A percentile compares a stretch with the other conserved stretches of the same genome.
Evolutionary conservation across 2,888 invertebrate genomes (phyloP).

Genomic region (Melieria picta): DNA sequence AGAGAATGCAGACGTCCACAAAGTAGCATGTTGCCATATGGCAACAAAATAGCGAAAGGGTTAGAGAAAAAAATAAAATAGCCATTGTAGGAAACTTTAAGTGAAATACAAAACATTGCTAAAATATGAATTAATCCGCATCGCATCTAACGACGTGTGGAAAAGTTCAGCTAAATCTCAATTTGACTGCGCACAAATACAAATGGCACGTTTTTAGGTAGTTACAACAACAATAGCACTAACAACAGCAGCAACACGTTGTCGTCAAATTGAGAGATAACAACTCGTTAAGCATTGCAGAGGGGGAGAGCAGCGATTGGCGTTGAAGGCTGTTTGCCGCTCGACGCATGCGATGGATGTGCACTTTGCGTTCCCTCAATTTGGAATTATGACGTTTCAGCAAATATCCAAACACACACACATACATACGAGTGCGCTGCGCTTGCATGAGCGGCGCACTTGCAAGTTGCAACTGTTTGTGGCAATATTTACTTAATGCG

Average conservation of each 20-base stretch:
- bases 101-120: too few species aligned
- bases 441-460: background rate
- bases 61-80: too few species aligned
- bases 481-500: constrained; percentile 19
- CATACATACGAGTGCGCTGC: background rate
- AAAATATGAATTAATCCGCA: too few species aligned
- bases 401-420: background rate
- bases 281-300: constrained; percentile 13
- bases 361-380: background rate
- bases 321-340: too few species aligned
- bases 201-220: background rate
- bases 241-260: background rate
- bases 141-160: too few species aligned
- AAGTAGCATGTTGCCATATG: too few species aligned
- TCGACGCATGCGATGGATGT: background rate
- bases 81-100: too few species aligned
- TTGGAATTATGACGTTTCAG: constrained; percentile 12
- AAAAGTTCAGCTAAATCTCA: background rate
- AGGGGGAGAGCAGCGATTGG: background rate
- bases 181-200: background rate
- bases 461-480: constrained; percentile 10
- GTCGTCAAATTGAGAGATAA: background rate
- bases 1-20: too few species aligned
- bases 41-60: too few species aligned
- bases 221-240: background rate